Evolutionary conservation across 2,113 vertebrate species (phyloP), one percentile per base, ranked within the genome.

Genomic region (Cranoglanis bouderius): DNA sequence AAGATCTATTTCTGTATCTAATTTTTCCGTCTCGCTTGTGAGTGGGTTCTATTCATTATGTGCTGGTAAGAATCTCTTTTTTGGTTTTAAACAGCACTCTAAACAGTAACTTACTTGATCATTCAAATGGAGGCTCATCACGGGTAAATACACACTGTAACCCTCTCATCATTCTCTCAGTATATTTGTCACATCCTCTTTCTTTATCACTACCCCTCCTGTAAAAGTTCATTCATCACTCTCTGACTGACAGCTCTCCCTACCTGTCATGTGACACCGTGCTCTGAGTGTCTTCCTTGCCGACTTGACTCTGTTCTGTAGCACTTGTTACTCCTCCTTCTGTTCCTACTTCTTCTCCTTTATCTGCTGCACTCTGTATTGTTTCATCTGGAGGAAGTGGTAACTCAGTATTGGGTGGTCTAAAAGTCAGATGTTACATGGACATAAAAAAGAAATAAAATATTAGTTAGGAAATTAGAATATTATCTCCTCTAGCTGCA

Each of bases 281-380:
- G 87, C 92, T 94, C 72, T 94, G 94, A 0, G 90, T 92, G 90
- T 96, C 95, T 6, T 95, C 95, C 40, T 95, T 88, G 92, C 91
- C 95, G 88, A 93, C 92, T 88, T 94, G 92, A 8, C 88, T 92
- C 16, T 88, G 90, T 86, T 95, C 93, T 72, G 88, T 92, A 43
- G 92, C 89, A 8, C 88, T 92, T 0, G 40, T 0, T 80, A 91
- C 91, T 88, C 88, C 21, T 82, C 78, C 63, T 89, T 10, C 55
- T 46, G 18, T 35, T 19, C 14, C 59, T 53, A 18, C 8, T 12
- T 3, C 32, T 87, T 92, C 93, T 49, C 88, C n/a, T 88, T 35
- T n/a, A 78, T 92, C 93, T 70, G 70, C 90, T 91, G 87, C 75
- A 89, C 91, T 57, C 84, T 91, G 89, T 61, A 40, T 67, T 65